Base-by-base conservation (phyloP, 2,797 vertebrate genomes). In the Diplodus sargus region DNA sequence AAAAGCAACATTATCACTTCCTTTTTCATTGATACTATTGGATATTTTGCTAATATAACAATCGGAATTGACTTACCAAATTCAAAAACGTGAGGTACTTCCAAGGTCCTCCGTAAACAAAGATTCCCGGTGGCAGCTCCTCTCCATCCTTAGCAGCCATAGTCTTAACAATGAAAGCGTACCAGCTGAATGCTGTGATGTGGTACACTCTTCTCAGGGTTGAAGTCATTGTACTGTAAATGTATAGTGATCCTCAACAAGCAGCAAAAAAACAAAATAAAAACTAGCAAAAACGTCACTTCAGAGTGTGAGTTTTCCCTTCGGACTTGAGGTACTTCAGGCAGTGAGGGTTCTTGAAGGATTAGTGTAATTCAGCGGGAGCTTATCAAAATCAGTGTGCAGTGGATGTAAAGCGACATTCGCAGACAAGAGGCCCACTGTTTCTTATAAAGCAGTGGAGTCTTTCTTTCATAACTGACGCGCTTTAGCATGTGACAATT, bases 51-150 rank as follows among this genome's bases (percentile, higher is more conserved):
- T 25, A 13, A 23, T 39, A 20, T 43, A 12, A 58, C 18, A n/a
- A 16, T 1, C 0, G n/a, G 51, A 17, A 56, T 20, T 14, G 20
- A 78, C 96, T 96, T 94, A 98, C 97, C 96, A 98, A 91, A 91
- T 98, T 98, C 81, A 98, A 91, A 58, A 98, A 91, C 3, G 97
- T 98, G 78, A 99, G 92, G 83, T 97, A 98, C 89, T 97, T 98
- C 96, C 96, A 98, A 3, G 94, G 96, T 78, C 95, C 96, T n/a
- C 95, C 96, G 0, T 96, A 96, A 48, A 84, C 79, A 89, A 97
- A 96, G 70, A 96, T 85, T 72, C 93, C 94, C 69, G 85, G 28
- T 23, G 95, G 94, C 59, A 87, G 30, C 0, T 93, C 78, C 67
- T 94, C 90, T 74, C 85, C 80, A 75, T 83, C 88, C 86, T 42